These are phyloP conservation scores for Sakesphorus luctuosus DNA, from an alignment of 2,113 vertebrate species.

Conservation along the genomic window DNA sequence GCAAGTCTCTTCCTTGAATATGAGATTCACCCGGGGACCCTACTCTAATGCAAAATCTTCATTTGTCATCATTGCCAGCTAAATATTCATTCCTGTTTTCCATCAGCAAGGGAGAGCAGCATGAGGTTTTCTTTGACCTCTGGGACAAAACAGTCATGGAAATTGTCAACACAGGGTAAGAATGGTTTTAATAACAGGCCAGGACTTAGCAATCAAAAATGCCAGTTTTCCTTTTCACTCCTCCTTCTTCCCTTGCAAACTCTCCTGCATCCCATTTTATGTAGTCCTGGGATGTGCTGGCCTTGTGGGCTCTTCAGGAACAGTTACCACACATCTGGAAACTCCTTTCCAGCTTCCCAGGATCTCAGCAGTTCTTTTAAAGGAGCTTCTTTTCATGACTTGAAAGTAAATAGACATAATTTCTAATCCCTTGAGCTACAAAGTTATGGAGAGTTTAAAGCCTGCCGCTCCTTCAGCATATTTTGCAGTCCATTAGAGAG, in stretches of 20 bases:
- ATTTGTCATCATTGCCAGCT: conserved; percentile 32
- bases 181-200: conserved; percentile 20
- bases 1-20: background rate
- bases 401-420: conserved; percentile 49
- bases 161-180: conserved; percentile 26
- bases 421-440: conserved; percentile 52
- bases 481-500: conserved; percentile 43
- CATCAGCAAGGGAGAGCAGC: conserved; percentile 11
- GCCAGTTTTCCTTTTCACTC: background rate
- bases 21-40: background rate
- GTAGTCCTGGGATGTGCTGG: background rate
- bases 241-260: background rate
- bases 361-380: background rate
- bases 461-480: background rate
- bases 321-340: background rate
- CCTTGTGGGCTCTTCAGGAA: background rate
- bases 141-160: conserved; percentile 25
- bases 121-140: conserved; percentile 21
- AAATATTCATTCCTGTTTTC: conserved; percentile 46
- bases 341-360: conserved; percentile 52
- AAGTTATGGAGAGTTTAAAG: conserved; percentile 50
- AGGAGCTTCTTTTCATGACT: conserved; percentile 39
- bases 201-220: conserved; percentile 1
- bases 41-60: background rate
- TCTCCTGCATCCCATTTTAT: background rate